A percentile compares a stretch with the other conserved stretches of the same genome.
These are phyloP conservation scores for Lophius piscatorius DNA, from an alignment of 2,113 vertebrate species.

Conservation along the genomic window DNA sequence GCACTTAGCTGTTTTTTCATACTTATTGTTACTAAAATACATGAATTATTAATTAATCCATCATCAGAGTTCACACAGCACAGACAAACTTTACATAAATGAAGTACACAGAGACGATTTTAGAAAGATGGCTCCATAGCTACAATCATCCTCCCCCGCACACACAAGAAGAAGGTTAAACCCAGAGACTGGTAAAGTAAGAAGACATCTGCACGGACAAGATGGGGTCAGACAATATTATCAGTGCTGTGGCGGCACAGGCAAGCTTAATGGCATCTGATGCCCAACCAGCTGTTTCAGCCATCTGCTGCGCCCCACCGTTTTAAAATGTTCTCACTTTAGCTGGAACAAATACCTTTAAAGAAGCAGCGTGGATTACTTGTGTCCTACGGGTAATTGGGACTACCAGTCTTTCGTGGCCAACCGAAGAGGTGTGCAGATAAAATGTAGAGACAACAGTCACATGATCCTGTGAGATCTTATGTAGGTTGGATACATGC, in stretches of 20 bases:
- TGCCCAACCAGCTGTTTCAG: slow-evolving; percentile 64
- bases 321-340: slow-evolving; percentile 29
- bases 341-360: slow-evolving; percentile 35
- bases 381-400: too few relatives aligned
- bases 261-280: slow-evolving; percentile 63
- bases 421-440: slow-evolving; percentile 19
- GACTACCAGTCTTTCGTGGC: too few relatives aligned
- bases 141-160: too few relatives aligned
- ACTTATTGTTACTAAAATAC: too few relatives aligned
- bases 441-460: slow-evolving; percentile 43
- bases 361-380: slow-evolving; percentile 21
- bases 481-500: slow-evolving; percentile 54
- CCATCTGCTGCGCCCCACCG: slow-evolving; percentile 55
- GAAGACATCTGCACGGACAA: slow-evolving; percentile 50
- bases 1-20: too few relatives aligned
- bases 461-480: slow-evolving; percentile 36
- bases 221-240: slow-evolving; percentile 39
- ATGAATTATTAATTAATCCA: too few relatives aligned
- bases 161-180: too few relatives aligned
- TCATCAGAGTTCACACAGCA: too few relatives aligned
- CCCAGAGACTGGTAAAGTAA: neutral
- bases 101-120: too few relatives aligned
- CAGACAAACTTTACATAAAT: too few relatives aligned
- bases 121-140: too few relatives aligned
- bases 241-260: slow-evolving; percentile 37